Evolutionary conservation across 2,113 vertebrate genomes (phyloP), one percentile per base, ranked within the genome.

Genomic region (Hyperopisus bebe): DNA sequence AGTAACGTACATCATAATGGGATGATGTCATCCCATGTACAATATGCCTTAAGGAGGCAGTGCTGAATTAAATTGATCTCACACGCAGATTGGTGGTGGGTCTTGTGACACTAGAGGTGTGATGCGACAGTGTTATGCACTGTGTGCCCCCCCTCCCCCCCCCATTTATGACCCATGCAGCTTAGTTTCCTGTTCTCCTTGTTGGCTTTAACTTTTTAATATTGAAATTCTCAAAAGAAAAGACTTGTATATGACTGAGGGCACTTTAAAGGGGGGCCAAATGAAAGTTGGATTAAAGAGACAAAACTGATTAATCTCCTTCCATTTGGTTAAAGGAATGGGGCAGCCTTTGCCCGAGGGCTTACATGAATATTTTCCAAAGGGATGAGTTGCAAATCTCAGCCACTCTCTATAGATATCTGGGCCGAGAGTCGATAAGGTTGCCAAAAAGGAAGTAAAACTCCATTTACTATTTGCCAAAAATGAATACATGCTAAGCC

Each of bases 281-380:
- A 89, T 91, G 90, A 94, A 92, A 91, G 90, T 48, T 86, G 82
- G 93, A 91, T 94, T 90, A 93, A 94, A 92, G 89, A 89, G 90
- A 80, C 11, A 86, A 58, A 77, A 55, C 4, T 88, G 58, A 80
- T 89, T 62, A 87, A 88, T 89, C 90, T 90, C 55, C 90, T 91
- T 87, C 93, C 91, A 90, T 92, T 89, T 91, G 92, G 94, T 94
- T 94, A 94, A 94, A 89, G 66, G 6, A 90, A 88, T 91, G 92
- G 94, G 93, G 94, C 94, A 94, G 93, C 51, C 51, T 89, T 89
- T 35, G 77, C 47, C 90, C 51, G 7, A 44, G 13, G 39, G 48
- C 89, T 89, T 89, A 58, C 89, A 19, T 85, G 85, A 66, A 21
- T 44, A 46, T 44, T 31, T 46, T 74, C 50, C 35, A 39, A 51